Percentiles rank a stretch among this genome's conserved stretches.
These are phyloP conservation scores for Diadema setosum DNA, from an alignment of 35 echinoderm and acorn worm genomes.

Conservation along the genomic window DNA sequence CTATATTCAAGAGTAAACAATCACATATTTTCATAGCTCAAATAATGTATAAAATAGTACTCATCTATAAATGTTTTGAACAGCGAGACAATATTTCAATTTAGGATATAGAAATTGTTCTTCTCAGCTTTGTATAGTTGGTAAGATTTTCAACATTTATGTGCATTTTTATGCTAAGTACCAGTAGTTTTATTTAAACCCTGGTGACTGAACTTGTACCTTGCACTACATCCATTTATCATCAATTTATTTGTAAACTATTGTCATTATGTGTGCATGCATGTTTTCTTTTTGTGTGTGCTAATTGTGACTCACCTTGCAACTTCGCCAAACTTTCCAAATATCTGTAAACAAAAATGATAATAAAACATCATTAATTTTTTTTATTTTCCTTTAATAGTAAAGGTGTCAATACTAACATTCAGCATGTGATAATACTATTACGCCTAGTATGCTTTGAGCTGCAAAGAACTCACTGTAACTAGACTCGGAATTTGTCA, in stretches of 20 bases:
- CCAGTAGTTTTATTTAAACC: background rate
- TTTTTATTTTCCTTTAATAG: background rate
- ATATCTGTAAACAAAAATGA: conserved; percentile 61
- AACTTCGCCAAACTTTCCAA: conserved; percentile 87
- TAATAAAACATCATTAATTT: background rate
- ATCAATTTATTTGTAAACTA: background rate
- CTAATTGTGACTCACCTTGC: conserved; percentile 59
- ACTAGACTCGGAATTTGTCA: background rate
- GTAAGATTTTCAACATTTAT: too few relatives aligned
- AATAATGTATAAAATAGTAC: background rate
- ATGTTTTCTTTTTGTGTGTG: background rate
- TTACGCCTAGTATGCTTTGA: background rate
- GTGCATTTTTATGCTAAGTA: background rate
- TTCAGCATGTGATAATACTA: background rate
- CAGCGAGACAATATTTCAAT: background rate
- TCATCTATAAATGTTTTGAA: background rate
- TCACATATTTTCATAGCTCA: background rate
- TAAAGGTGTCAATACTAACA: background rate
- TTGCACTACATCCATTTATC: background rate
- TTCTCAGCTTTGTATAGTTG: background rate
- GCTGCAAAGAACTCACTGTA: background rate
- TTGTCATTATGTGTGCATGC: background rate
- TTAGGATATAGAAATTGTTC: background rate
- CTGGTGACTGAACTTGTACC: background rate
- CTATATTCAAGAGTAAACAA: background rate